A percentile compares a stretch with the other conserved stretches of the same genome.
Conservation (phyloP, 2,113 vertebrate genomes). For the Cinclus mexicanus region DNA sequence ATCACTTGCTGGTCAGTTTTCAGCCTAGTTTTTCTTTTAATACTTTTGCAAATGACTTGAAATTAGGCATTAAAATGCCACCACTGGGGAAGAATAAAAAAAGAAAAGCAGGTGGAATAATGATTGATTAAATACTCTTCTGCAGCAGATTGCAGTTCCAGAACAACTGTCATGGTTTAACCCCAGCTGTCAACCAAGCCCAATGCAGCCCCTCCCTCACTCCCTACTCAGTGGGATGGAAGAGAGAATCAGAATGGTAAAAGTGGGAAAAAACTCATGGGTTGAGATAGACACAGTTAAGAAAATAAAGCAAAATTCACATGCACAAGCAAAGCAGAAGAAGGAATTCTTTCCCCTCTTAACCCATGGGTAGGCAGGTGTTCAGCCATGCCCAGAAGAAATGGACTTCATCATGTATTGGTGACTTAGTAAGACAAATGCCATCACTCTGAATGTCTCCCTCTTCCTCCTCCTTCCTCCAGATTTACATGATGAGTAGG, state of each 20-base stretch:
- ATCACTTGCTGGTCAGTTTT: neutral
- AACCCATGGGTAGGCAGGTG: neutral
- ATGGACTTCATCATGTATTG: rapidly evolving
- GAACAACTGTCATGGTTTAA: neutral
- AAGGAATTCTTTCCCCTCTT: neutral
- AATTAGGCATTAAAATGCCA: neutral
- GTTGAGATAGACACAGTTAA: neutral
- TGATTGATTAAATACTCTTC: neutral
- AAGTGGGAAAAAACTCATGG: neutral
- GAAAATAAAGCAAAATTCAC: neutral
- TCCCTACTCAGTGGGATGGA: neutral
- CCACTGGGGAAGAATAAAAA: neutral
- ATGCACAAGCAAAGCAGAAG: neutral
- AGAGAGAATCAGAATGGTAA: neutral
- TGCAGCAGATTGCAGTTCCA: neutral
- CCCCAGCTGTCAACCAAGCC: neutral
- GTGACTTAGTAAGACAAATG: neutral
- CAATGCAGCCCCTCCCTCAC: neutral
- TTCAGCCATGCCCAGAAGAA: neutral
- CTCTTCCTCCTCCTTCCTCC: neutral
- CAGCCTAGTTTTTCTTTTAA: neutral
- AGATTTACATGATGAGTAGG: neutral
- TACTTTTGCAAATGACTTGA: neutral
- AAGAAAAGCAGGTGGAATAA: neutral
- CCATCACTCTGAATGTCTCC: neutral